phyloP scores from a whole-genome alignment of 2,888 invertebrate species.

The Volucella inflata region DNA sequence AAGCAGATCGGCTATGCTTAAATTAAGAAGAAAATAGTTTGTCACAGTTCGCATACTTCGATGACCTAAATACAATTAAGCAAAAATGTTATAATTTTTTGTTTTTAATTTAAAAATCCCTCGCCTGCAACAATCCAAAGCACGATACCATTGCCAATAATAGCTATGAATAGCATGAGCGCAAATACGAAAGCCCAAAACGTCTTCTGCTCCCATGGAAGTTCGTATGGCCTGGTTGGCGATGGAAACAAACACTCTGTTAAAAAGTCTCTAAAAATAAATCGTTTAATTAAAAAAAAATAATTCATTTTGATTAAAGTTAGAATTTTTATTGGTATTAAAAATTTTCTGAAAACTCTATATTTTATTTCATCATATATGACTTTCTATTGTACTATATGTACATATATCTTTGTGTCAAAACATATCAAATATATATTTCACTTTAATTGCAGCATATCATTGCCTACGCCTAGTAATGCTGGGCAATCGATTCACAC shows the following conservation, averaged over 20 bases:
- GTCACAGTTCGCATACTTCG: slow-evolving; percentile 94
- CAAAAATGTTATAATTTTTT: too few species aligned
- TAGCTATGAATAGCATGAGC: slow-evolving; percentile 90
- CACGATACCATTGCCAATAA: slow-evolving; percentile 94
- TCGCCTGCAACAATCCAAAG: slow-evolving; percentile 96
- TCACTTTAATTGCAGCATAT: too few species aligned
- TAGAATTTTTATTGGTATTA: too few species aligned
- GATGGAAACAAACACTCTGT: slow-evolving; percentile 87
- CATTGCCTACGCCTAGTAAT: too few species aligned
- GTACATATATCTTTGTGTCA: too few species aligned
- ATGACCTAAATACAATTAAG: slow-evolving; percentile 86
- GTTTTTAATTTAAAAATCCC: slow-evolving; percentile 76
- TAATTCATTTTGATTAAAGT: not conserved
- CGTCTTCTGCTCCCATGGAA: slow-evolving; percentile 88
- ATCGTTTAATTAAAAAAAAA: not conserved
- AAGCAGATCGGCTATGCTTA: slow-evolving; percentile 93
- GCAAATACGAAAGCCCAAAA: slow-evolving; percentile 91
- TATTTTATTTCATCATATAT: too few species aligned
- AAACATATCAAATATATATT: too few species aligned
- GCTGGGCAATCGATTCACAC: too few species aligned
- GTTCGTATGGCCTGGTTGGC: slow-evolving; percentile 85
- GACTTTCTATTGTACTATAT: too few species aligned
- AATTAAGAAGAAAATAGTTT: slow-evolving; percentile 95
- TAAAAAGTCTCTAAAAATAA: slow-evolving; percentile 85
- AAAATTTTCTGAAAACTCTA: too few species aligned